These are phyloP conservation scores for Lasioglossum figueresi DNA, from an alignment of 2,888 invertebrate species.

Conservation along the genomic window DNA sequence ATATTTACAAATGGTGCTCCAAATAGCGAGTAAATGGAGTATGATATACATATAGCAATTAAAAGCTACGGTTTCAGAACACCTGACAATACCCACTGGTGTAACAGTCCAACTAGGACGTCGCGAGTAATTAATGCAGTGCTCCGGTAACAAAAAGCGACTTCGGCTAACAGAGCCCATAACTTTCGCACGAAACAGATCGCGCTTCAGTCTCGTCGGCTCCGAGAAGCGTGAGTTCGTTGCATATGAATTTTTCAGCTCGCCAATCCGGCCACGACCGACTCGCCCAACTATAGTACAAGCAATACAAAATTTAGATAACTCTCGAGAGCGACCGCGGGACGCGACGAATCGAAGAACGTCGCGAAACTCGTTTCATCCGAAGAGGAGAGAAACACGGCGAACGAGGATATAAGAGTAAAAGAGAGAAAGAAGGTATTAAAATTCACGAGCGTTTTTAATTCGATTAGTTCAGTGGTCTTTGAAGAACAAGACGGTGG, in stretches of 20 bases:
- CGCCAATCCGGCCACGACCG: neutral
- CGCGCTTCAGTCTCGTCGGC: neutral
- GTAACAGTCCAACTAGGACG: neutral
- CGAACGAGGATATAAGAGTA: neutral
- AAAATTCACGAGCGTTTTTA: constrained; percentile 64
- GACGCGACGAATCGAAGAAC: constrained; percentile 17
- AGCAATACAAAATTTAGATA: constrained; percentile 26
- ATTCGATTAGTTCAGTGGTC: constrained; percentile 53
- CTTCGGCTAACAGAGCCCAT: neutral
- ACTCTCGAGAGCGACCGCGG: neutral
- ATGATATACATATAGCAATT: neutral
- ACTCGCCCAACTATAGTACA: neutral
- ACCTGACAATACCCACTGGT: neutral
- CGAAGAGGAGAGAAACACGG: neutral
- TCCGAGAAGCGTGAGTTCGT: neutral
- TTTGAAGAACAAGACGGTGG: constrained; percentile 29
- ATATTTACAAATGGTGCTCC: neutral
- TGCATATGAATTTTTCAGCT: constrained; percentile 8
- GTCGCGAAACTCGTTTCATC: constrained; percentile 22
- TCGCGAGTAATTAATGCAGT: neutral
- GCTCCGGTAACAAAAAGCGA: neutral
- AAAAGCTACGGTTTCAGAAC: neutral
- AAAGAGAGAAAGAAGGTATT: constrained; percentile 18
- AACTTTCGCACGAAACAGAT: neutral
- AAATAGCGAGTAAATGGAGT: neutral